These are phyloP conservation scores for Bombus affinis DNA, from an alignment of 1,140 invertebrate genomes.

Conservation along the genomic window DNA sequence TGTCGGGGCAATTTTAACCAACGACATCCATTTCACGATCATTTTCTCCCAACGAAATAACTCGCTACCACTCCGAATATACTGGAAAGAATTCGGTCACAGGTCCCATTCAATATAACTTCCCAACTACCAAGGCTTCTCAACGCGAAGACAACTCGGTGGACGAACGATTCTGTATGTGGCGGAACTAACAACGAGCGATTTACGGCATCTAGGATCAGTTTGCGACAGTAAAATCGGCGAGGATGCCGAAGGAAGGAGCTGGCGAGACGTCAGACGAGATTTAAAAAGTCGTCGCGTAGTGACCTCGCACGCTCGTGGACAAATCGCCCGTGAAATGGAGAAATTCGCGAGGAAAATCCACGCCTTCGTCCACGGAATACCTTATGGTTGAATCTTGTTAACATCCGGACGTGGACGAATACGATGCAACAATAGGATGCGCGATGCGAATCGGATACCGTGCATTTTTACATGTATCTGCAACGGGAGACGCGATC, in stretches of 20 bases:
- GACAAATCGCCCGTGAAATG: slow-evolving; percentile 70
- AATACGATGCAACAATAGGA: slow-evolving; percentile 25
- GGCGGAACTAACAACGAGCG: slow-evolving; percentile 53
- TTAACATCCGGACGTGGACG: slow-evolving; percentile 47
- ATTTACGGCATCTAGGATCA: slow-evolving; percentile 55
- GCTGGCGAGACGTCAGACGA: slow-evolving; percentile 15
- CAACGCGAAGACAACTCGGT: background rate
- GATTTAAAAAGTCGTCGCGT: slow-evolving; percentile 56
- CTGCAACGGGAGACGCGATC: background rate
- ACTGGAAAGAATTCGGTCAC: background rate
- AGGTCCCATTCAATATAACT: background rate
- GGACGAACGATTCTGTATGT: slow-evolving; percentile 29
- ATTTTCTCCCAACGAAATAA: no score
- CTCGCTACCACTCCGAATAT: background rate
- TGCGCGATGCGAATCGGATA: background rate
- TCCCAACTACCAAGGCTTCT: background rate
- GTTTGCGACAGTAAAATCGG: slow-evolving; percentile 33
- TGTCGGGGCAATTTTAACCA: no score
- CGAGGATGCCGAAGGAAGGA: background rate
- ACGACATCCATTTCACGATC: no score
- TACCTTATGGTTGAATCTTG: slow-evolving; percentile 55
- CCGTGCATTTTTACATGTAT: background rate
- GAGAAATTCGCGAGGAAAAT: slow-evolving; percentile 65
- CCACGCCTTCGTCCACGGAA: slow-evolving; percentile 65
- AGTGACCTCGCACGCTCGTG: slow-evolving; percentile 42